phyloP scores from a whole-genome alignment of 2,888 invertebrate species.

The Melanophora roralis region DNA sequence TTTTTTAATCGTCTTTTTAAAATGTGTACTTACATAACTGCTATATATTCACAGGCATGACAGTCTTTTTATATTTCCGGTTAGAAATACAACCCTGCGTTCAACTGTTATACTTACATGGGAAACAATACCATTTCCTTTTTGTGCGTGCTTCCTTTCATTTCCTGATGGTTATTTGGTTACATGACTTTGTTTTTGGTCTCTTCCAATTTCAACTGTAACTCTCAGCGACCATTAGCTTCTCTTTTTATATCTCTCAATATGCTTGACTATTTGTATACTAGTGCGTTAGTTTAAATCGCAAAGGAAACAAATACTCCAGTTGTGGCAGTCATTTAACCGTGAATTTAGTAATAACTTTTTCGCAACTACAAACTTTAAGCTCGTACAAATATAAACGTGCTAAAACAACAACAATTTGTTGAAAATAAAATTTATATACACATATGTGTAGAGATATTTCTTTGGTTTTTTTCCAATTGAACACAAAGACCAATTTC shows the following conservation, averaged over 20 bases:
- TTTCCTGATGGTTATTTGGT: neutral
- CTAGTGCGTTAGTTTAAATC: conserved; percentile 49
- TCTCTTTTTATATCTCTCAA: neutral
- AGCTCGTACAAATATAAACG: conserved; percentile 45
- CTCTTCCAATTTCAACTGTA: conserved; percentile 1
- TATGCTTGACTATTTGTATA: neutral
- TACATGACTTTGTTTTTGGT: conserved; percentile 13
- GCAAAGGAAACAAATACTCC: conserved; percentile 49
- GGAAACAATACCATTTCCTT: conserved; percentile 26
- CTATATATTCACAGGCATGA: neutral
- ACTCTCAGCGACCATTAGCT: neutral
- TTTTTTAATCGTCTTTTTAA: neutral
- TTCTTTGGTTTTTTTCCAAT: neutral
- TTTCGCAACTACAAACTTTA: conserved; percentile 55
- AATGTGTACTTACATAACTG: neutral
- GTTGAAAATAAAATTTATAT: conserved; percentile 37
- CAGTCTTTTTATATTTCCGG: neutral
- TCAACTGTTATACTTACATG: conserved; percentile 1
- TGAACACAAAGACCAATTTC: conserved; percentile 18
- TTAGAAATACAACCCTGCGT: conserved; percentile 16
- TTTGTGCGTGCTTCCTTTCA: conserved; percentile 42
- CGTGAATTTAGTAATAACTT: conserved; percentile 59
- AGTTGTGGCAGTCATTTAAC: conserved; percentile 54
- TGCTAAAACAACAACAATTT: conserved; percentile 22
- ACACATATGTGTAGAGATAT: conserved; percentile 2